These are phyloP conservation scores for Drosophila subquinaria DNA, from an alignment of 2,888 invertebrate genomes.

Conservation along the genomic window DNA sequence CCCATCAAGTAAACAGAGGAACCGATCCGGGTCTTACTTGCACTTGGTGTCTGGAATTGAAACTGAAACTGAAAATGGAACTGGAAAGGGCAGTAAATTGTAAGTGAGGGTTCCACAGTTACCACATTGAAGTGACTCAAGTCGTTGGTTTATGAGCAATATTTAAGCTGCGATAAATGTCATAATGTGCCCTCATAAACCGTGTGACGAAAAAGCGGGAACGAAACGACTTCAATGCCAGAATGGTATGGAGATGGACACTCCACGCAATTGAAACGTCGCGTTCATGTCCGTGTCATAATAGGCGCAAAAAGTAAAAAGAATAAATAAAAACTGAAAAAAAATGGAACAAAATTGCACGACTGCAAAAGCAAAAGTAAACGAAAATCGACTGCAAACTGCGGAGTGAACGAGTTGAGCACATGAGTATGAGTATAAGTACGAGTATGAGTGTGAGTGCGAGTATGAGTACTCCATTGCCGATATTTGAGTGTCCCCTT, in stretches of 20 bases:
- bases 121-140: conserved; percentile 53
- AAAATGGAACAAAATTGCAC: conserved; percentile 46
- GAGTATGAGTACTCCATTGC: conserved; percentile 3
- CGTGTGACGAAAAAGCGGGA: conserved; percentile 58
- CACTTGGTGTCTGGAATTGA: conserved; percentile 16
- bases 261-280: conserved; percentile 71
- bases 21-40: conserved; percentile 40
- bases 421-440: conserved; percentile 10
- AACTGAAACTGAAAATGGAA: conserved; percentile 8
- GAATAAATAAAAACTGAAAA: conserved; percentile 6
- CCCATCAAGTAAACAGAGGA: conserved; percentile 12
- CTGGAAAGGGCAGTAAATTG: neutral
- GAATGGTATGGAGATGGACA: conserved; percentile 37
- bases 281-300: conserved; percentile 71
- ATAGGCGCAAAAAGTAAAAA: conserved; percentile 67
- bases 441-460: neutral
- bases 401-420: conserved; percentile 32
- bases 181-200: conserved; percentile 79
- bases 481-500: conserved; percentile 2
- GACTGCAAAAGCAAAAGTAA: conserved; percentile 42
- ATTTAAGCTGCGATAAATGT: conserved; percentile 80
- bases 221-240: conserved; percentile 10
- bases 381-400: conserved; percentile 52
- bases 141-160: conserved; percentile 66
- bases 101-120: conserved; percentile 12